phyloP scores from a whole-genome alignment of 2,888 invertebrate genomes.

The Neria commutata region DNA sequence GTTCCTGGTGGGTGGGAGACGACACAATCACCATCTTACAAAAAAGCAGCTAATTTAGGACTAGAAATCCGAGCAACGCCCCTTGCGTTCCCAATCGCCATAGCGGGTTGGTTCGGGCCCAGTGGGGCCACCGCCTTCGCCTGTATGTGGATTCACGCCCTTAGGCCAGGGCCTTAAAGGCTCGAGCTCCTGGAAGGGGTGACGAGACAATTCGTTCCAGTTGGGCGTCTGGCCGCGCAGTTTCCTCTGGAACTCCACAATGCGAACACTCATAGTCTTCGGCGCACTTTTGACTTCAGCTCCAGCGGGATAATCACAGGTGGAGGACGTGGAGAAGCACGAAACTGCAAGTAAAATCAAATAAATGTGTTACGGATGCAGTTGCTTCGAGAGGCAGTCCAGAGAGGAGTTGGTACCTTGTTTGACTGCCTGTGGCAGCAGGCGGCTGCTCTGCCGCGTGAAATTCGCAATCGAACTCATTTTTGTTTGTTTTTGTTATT shows the following conservation, averaged over 20 bases:
- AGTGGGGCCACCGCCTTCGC: conserved; percentile 92
- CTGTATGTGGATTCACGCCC: conserved; percentile 88
- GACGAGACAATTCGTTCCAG: conserved; percentile 76
- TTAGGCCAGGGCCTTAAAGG: conserved; percentile 85
- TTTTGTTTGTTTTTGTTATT: conserved; percentile 34
- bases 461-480: conserved; percentile 45
- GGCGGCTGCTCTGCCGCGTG: conserved; percentile 39
- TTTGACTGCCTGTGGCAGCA: conserved; percentile 44
- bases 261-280: conserved; percentile 63
- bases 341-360: conserved; percentile 34
- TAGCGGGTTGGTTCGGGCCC: conserved; percentile 99
- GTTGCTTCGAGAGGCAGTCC: too few species aligned
- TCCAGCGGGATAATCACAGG: conserved; percentile 24
- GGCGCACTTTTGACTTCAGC: conserved; percentile 43
- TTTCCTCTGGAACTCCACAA: conserved; percentile 77
- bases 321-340: conserved; percentile 39
- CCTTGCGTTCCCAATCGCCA: conserved; percentile 99
- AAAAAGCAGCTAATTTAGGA: too few species aligned
- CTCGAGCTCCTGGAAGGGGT: conserved; percentile 81
- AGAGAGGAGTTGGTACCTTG: too few species aligned
- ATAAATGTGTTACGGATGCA: background rate
- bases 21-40: too few species aligned
- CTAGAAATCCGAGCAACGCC: conserved; percentile 93
- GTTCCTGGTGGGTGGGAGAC: too few species aligned
- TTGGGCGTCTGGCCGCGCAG: conserved; percentile 72